phyloP scores from a whole-genome alignment of 2,797 vertebrate genomes.

The Capromys pilorides region DNA sequence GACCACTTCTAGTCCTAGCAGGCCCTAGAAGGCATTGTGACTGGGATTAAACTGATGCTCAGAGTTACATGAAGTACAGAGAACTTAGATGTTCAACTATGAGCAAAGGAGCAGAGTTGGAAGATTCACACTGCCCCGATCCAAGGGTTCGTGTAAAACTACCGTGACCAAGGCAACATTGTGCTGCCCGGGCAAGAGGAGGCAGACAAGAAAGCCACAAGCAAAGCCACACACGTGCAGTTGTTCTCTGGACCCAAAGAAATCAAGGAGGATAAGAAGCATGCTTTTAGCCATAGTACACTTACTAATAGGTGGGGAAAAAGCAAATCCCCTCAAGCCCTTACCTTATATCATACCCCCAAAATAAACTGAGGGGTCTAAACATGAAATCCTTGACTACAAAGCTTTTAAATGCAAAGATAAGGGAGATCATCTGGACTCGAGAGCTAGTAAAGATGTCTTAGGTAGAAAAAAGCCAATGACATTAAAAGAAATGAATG shows the following conservation, averaged over 20 bases:
- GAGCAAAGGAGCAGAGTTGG: not conserved
- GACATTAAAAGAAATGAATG: not conserved
- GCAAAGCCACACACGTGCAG: not conserved
- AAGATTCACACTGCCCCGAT: not conserved
- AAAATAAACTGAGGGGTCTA: not conserved
- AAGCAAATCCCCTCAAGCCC: not conserved
- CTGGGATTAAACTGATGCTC: not conserved
- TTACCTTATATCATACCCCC: not conserved
- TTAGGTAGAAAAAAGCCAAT: constrained; percentile 6
- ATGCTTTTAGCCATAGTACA: not conserved
- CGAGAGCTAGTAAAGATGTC: not conserved
- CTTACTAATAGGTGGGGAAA: not conserved
- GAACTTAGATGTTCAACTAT: not conserved
- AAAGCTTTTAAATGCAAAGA: not conserved
- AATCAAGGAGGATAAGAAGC: not conserved
- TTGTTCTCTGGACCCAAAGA: not conserved
- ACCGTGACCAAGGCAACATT: not conserved
- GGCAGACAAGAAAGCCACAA: not conserved
- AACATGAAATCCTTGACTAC: not conserved
- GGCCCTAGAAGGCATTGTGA: not conserved
- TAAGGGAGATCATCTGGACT: not conserved
- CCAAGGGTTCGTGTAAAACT: not conserved
- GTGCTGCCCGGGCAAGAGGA: not conserved
- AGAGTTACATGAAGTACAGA: not conserved
- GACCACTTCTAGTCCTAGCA: not conserved